phyloP scores from a whole-genome alignment of 2,888 invertebrate species.

The Polyommatus icarus region DNA sequence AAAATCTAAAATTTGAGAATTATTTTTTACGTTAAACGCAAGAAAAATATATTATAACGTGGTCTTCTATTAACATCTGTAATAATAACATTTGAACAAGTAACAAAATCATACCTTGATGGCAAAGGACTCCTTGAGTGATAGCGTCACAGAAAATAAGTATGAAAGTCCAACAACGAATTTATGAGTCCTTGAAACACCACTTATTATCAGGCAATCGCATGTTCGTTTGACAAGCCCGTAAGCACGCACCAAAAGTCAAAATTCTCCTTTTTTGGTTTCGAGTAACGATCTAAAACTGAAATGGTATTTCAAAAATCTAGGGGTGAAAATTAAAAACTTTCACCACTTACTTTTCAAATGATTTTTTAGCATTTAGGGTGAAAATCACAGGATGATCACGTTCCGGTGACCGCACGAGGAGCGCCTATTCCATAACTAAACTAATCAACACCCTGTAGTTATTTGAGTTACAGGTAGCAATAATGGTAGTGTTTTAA shows the following conservation, averaged over 20 bases:
- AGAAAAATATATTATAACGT: too few species aligned
- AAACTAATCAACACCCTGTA: slow-evolving; percentile 31
- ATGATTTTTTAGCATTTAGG: slow-evolving; percentile 19
- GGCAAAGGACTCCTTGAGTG: too few species aligned
- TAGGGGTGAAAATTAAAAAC: not conserved
- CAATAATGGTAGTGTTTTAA: slow-evolving; percentile 1
- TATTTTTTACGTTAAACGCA: too few species aligned
- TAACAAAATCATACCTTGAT: too few species aligned
- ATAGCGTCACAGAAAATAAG: not conserved
- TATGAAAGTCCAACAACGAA: not conserved
- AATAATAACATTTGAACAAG: too few species aligned
- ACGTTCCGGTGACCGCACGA: slow-evolving; percentile 31
- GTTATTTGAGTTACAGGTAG: slow-evolving; percentile 1
- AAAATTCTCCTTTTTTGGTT: not conserved
- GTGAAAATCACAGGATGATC: slow-evolving; percentile 19
- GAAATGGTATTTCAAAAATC: slow-evolving; percentile 8
- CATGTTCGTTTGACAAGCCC: not conserved
- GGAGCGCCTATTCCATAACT: slow-evolving; percentile 28
- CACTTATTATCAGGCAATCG: not conserved
- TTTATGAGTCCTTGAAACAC: not conserved
- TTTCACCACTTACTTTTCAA: slow-evolving; percentile 16
- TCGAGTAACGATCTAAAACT: not conserved
- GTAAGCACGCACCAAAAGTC: not conserved
- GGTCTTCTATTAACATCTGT: too few species aligned
- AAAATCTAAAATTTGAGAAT: too few species aligned